Base-by-base conservation (phyloP, 2,888 invertebrate genomes). In the Apotomis capreana region DNA sequence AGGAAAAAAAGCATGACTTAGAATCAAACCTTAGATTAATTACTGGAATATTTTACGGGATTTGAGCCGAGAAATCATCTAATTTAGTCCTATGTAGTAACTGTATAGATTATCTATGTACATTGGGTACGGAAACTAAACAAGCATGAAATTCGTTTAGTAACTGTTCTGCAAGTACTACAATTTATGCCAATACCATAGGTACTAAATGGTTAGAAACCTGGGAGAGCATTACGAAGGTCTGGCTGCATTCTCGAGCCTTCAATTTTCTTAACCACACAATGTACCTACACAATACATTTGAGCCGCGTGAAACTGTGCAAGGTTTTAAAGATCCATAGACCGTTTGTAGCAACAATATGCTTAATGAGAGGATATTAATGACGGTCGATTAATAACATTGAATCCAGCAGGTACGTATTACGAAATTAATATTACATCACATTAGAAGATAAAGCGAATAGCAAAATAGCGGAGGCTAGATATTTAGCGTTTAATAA, bases 321-420 rank as follows among this genome's bases (percentile, higher is more conserved):
- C 65, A 60, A 65, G 58, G 60, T 61, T 54, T 49, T 65, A 57
- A 57, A 67, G 65, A 60, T 54, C 26, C n/a, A 52, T 64, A 51
- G 26, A 13, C 62, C 26, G 9, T 49, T 67, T 67, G 49, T 49
- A 61, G 37, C 40, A 67, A 71, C 71, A 71, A 71, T 71, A 57
- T 62, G 44, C 36, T 67, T 71, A 71, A 71, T 71, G 71, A 71
- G 62, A n/a, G 51, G 57, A 71, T 71, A 71, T 71, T 71, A 68
- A 71, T 71, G 71, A 67, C 54, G 49, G 26, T 5, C 71, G 40
- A 61, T 71, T 71, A 51, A 68, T 62, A 67, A 36, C 57, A 68
- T 54, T 70, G 54, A 71, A 71, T 68, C 55, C 15, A 51, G 40
- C 60, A 46, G 54, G 55, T 67, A 65, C 57, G 36, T 37, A 36